These are phyloP conservation scores for Caenorhabditis plicata DNA, from an alignment of 2,888 invertebrate genomes.

Conservation along the genomic window DNA sequence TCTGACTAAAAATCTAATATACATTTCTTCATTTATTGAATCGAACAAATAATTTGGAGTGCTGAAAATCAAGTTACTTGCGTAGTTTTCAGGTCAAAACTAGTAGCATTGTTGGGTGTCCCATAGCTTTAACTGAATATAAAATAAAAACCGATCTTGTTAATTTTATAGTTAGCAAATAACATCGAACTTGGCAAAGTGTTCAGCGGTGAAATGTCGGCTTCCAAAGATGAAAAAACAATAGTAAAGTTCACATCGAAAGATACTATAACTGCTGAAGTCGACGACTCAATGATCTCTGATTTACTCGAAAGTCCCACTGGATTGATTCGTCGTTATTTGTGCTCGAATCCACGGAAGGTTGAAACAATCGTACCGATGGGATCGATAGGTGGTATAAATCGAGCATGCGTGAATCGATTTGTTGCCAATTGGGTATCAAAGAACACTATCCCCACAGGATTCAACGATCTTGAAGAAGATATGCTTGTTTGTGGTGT, in stretches of 20 bases:
- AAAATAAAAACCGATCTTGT: not conserved
- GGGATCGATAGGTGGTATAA: conserved; percentile 22
- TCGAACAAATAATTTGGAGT: no score
- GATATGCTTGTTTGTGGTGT: conserved; percentile 36
- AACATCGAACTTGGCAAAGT: conserved; percentile 16
- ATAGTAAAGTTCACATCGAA: conserved; percentile 18
- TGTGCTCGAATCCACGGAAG: conserved; percentile 11
- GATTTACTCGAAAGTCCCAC: conserved; percentile 30
- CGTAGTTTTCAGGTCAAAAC: no score
- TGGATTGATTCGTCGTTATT: conserved; percentile 17
- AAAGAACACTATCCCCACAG: conserved; percentile 12
- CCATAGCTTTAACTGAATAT: no score
- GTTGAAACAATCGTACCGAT: conserved; percentile 19
- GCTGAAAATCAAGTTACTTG: no score
- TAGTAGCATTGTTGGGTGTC: no score
- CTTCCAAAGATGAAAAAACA: conserved; percentile 13
- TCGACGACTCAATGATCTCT: conserved; percentile 23
- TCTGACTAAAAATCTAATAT: no score
- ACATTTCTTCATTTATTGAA: no score
- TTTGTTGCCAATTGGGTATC: conserved; percentile 8
- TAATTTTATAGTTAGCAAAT: not conserved
- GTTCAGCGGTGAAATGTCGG: conserved; percentile 11
- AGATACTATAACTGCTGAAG: conserved; percentile 7
- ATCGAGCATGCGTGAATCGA: conserved; percentile 25
- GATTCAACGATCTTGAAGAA: conserved; percentile 25